phyloP scores from a whole-genome alignment of 2,888 invertebrate genomes.

The Lomographa bimaculata region DNA sequence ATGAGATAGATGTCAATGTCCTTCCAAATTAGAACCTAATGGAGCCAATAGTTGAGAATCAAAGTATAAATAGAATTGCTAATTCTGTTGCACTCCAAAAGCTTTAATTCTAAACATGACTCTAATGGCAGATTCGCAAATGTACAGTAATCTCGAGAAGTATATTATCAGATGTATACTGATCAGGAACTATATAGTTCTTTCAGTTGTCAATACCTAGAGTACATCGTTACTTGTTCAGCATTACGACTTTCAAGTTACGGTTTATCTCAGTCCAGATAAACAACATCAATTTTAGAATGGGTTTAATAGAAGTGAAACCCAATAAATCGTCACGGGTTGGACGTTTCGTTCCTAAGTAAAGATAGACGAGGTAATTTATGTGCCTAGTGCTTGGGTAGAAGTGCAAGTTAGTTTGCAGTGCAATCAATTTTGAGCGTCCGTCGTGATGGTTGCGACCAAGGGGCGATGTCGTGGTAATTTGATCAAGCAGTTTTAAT shows the following conservation, averaged over 20 bases:
- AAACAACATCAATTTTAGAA: neutral
- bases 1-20: too few relatives aligned
- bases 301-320: neutral
- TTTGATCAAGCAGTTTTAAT: constrained; percentile 45
- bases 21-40: too few relatives aligned
- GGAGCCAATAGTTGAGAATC: too few relatives aligned
- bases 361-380: constrained; percentile 22
- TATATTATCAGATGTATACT: too few relatives aligned
- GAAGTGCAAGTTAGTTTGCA: constrained; percentile 28
- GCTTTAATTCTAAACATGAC: too few relatives aligned
- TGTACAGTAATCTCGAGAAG: too few relatives aligned
- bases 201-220: constrained; percentile 30
- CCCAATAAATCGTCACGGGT: constrained; percentile 19
- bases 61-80: neutral
- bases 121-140: too few relatives aligned
- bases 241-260: constrained; percentile 3
- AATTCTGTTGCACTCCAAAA: too few relatives aligned
- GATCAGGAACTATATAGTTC: too few relatives aligned
- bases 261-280: neutral
- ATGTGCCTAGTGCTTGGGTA: constrained; percentile 7
- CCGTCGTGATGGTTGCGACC: constrained; percentile 23
- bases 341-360: constrained; percentile 16
- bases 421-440: constrained; percentile 43
- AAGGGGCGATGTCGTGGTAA: constrained; percentile 28
- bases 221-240: constrained; percentile 17